Percentiles rank a stretch among this genome's conserved stretches.
Conservation (phyloP, 2,113 vertebrate genomes). For the Phasianus colchicus region DNA sequence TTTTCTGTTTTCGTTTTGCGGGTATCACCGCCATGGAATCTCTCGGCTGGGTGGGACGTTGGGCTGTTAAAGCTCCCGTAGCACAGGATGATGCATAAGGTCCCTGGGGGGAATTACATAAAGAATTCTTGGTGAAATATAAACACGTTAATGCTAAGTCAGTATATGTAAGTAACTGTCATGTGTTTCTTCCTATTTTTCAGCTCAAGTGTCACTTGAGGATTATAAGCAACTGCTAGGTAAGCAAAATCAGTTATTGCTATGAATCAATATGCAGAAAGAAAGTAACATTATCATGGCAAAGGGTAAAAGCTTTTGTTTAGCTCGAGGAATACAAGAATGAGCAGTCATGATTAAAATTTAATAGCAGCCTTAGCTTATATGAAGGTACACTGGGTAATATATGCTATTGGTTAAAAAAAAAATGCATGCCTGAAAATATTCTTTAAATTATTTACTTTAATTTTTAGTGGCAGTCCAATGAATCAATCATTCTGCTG, state of each 20-base stretch:
- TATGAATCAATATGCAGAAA: neutral
- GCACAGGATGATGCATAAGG: neutral
- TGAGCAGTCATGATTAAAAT: neutral
- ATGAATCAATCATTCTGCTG: neutral
- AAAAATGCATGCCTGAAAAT: neutral
- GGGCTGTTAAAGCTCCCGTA: neutral
- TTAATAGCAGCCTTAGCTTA: neutral
- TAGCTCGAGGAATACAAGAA: neutral
- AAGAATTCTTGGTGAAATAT: neutral
- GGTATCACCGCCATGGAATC: rapidly evolving
- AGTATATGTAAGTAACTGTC: neutral
- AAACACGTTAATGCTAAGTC: neutral
- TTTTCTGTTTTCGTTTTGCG: neutral
- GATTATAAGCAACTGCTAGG: neutral
- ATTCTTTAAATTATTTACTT: neutral
- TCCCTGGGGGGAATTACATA: neutral
- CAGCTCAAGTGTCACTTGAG: neutral
- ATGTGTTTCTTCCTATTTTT: neutral
- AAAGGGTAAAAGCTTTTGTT: neutral
- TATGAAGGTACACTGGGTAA: neutral
- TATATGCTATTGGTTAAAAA: neutral
- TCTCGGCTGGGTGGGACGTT: neutral
- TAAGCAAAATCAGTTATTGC: neutral
- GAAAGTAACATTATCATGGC: neutral
- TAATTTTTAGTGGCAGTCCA: neutral